A percentile compares a stretch with the other conserved stretches of the same genome.
Conservation (phyloP, 2,888 invertebrate genomes). For the Lithophane semibrunnea region DNA sequence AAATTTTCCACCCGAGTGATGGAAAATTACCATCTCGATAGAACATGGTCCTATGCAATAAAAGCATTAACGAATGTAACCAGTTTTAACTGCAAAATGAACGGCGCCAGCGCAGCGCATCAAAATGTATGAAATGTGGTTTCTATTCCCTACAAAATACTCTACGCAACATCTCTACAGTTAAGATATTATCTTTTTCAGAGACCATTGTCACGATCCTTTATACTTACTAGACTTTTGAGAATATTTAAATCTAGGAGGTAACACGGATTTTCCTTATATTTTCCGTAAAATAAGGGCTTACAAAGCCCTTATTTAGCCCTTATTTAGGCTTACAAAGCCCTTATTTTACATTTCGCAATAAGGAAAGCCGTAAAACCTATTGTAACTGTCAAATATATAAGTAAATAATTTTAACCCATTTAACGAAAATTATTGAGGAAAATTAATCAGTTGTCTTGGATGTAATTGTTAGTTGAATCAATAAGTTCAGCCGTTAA, state of each 20-base stretch:
- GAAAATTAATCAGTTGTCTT: conserved; percentile 30
- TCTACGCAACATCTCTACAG: too few species aligned
- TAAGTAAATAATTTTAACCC: background rate
- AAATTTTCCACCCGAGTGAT: too few species aligned
- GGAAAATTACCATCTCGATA: too few species aligned
- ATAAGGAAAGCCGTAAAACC: background rate
- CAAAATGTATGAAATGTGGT: background rate
- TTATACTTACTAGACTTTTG: background rate
- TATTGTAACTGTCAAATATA: background rate
- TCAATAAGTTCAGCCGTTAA: conserved; percentile 17
- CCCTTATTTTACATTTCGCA: background rate
- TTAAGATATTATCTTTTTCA: background rate
- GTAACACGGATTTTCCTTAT: too few species aligned
- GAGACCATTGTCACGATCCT: background rate
- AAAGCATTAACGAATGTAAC: conserved; percentile 1
- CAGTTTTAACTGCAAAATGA: background rate
- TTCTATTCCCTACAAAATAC: background rate
- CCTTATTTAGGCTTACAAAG: background rate
- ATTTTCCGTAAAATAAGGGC: too few species aligned
- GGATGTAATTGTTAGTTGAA: conserved; percentile 30
- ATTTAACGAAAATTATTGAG: background rate
- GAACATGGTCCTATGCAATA: background rate
- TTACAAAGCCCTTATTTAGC: background rate
- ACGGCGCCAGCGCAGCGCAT: background rate
- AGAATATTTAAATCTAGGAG: background rate